Base-by-base conservation (phyloP, 2,888 invertebrate species). In the Lochmaea capreae region DNA sequence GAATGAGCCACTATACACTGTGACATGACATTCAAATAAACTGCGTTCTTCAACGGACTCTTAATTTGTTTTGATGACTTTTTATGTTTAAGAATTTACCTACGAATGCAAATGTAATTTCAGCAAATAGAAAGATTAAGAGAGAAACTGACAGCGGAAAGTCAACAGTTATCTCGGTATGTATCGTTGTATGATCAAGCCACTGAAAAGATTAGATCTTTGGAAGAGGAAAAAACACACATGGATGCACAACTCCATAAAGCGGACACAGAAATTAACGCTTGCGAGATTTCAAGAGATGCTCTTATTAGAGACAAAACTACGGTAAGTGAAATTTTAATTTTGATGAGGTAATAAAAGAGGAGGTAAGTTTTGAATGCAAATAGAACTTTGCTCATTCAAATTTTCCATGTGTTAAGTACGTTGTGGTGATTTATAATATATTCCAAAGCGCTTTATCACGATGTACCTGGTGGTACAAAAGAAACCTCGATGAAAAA, bases 71-170 rank as follows among this genome's bases (percentile, higher is more conserved):
- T 16, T 3, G 9, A 16, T 52, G 1, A n/a, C n/a, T 14, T n/a
- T 54, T n/a, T 54, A 54, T 54, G 54, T 16, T 54, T 16, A 71
- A 43, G 62, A 59, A 16, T 57, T 11, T 72, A 66, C 67, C 74
- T n/a, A n/a, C n/a, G n/a, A 73, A 8, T 33, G 33, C 26, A 42
- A 43, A 62, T 42, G 12, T 42, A 62, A 39, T 81, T 83, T 42
- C 81, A 95, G 95, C 94, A 93, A 92, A 88, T 94, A 76, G 93
- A 94, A 77, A 90, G 90, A 2, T 86, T 96, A 39, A 92, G 94
- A 61, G 94, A 95, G 77, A 94, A 96, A 86, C 87, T 96, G 54
- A 90, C 90, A 62, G 87, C 91, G 74, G 92, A 95, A 80, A 91
- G 92, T 0, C 93, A 93, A 75, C 94, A 96, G 84, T 87, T 92